phyloP scores from a whole-genome alignment of 2,797 vertebrate species.

The Myotis findleyi region DNA sequence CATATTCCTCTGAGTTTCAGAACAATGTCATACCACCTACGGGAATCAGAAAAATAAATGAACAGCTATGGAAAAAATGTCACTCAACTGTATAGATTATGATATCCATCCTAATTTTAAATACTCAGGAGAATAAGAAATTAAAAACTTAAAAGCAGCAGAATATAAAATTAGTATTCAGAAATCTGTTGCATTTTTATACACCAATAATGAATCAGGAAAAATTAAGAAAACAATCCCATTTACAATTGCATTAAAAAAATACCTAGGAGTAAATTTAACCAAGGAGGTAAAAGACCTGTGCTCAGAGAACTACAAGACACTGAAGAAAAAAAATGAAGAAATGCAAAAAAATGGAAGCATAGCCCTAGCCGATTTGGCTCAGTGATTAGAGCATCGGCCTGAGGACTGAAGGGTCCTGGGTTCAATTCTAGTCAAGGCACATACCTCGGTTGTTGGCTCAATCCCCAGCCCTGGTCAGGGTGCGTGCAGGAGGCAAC shows the following conservation, averaged over 20 bases:
- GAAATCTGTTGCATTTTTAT: background rate
- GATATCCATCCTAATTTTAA: background rate
- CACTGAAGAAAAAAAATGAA: background rate
- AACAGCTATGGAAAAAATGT: background rate
- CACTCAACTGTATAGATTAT: background rate
- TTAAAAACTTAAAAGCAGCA: background rate
- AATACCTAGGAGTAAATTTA: background rate
- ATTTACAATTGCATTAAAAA: background rate
- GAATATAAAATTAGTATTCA: background rate
- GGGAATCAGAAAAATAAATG: conserved; percentile 25
- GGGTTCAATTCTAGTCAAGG: no score
- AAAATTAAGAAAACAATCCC: background rate
- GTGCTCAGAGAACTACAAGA: background rate
- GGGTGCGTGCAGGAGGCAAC: no score
- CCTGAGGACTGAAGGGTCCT: no score
- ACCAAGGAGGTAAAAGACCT: background rate
- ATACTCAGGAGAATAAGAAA: background rate
- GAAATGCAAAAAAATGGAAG: background rate
- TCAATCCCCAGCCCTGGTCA: no score
- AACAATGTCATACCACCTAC: background rate
- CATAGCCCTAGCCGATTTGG: no score
- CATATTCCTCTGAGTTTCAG: background rate
- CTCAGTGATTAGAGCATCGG: no score
- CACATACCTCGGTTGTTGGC: no score
- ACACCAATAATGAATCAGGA: background rate